Base-by-base conservation (phyloP, 1,140 invertebrate species). In the Amyelois transitella region DNA sequence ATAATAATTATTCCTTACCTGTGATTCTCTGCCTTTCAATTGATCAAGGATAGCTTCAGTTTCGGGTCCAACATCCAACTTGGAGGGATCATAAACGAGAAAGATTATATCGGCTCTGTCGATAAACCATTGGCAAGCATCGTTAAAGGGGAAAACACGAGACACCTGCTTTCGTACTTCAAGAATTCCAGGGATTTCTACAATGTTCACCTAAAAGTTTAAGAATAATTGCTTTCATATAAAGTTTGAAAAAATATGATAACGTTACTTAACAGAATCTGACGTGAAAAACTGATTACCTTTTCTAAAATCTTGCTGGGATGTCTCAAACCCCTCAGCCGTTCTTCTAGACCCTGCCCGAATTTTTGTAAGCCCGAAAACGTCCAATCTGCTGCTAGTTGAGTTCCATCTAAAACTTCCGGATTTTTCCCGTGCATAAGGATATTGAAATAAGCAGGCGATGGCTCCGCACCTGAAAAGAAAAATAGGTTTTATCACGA, bases 81-180 rank as follows among this genome's bases (percentile, higher is more conserved):
- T 98, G 7, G 95, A 94, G 48, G 97, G 96, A 88, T 99, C 97
- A 77, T 98, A 98, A 3, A 98, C 94, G 44, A 98, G 90, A 84
- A 98, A 97, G 78, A 98, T 97, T 53, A 98, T 94, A 83, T 98
- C 97, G 8, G 96, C 96, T 58, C 97, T 91, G 81, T 98, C 96
- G 72, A 98, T 97, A 72, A 91, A 98, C 97, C 97, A 99, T 83
- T 98, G 96, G 75, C 96, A 97, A 18, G 96, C 97, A 72, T 98
- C 97, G 74, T 97, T 98, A 84, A 98, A 98, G 43, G 96, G 96
- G 81, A 98, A 98, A 25, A 96, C 91, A 44, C 97, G 91, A 56
- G 97, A 97, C 14, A 97, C 94, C 90, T 97, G 95, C 84, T 97
- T 97, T 54, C 96, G 91, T 62, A 97, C 96, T 91, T 98, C 97